A percentile compares a stretch with the other conserved stretches of the same genome.
Conservation (phyloP, 2,888 invertebrate species). For the Drosophila parthenogenetica region DNA sequence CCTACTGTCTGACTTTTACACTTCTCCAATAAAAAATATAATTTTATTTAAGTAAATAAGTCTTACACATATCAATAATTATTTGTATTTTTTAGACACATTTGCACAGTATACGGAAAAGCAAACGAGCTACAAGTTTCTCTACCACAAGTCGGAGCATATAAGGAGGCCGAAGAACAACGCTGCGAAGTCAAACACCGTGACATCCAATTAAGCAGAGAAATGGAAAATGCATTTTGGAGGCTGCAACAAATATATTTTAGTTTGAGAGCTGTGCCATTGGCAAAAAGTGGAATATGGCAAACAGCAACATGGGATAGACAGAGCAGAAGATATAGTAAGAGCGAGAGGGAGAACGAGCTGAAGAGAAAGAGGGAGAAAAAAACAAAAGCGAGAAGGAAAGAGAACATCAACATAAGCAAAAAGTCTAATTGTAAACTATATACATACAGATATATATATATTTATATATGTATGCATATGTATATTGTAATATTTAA, state of each 20-base stretch:
- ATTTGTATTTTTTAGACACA: slow-evolving; percentile 38
- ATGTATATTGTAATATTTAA: slow-evolving; percentile 44
- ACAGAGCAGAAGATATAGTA: neutral
- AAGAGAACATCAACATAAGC: slow-evolving; percentile 35
- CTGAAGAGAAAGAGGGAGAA: neutral
- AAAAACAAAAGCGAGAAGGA: neutral
- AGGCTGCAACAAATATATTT: slow-evolving; percentile 43
- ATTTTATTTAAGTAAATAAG: too few relatives aligned
- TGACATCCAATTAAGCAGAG: slow-evolving; percentile 30
- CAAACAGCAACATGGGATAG: slow-evolving; percentile 14
- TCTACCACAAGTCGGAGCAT: slow-evolving; percentile 82
- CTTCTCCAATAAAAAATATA: too few relatives aligned
- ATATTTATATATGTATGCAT: slow-evolving; percentile 31
- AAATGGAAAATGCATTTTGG: slow-evolving; percentile 44
- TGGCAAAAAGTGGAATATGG: slow-evolving; percentile 14
- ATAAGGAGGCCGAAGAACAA: slow-evolving; percentile 71
- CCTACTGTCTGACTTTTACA: too few relatives aligned
- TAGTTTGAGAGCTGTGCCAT: slow-evolving; percentile 29
- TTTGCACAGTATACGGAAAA: slow-evolving; percentile 60
- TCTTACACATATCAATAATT: neutral
- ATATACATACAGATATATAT: slow-evolving; percentile 46
- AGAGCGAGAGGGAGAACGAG: neutral
- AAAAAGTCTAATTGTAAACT: slow-evolving; percentile 58
- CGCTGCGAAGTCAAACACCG: slow-evolving; percentile 16
- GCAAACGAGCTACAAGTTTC: slow-evolving; percentile 71